Base-by-base conservation (phyloP, 2,888 invertebrate species). In the Gnatocerus cornutus region DNA sequence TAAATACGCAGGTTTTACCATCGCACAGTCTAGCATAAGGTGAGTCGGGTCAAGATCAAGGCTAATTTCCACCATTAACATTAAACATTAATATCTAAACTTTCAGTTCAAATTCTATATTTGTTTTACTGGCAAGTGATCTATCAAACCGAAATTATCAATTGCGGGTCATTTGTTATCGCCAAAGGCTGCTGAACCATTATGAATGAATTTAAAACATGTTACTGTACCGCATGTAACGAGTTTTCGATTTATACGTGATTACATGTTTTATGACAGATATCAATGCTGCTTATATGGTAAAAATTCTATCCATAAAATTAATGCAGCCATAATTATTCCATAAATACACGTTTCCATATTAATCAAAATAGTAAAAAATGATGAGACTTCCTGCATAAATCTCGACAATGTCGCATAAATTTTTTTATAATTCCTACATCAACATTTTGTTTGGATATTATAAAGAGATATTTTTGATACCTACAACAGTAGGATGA, bases 21-120 rank as follows among this genome's bases (percentile, higher is more conserved):
- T 91, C 52, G 89, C 91, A 0, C 92, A 92, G 80, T 85, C 89
- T 3, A 88, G 86, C 71, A 89, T 88, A 66, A 87, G 88, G 90
- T 90, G 45, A 63, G 63, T 41, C 6, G 10, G 41, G 41, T 41
- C 43, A 53, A 53, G 37, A 33, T 37, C 53, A 37, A 53, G 33
- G 53, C 33, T 37, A 13, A 13, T 29, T 46, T 43, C 14, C n/a
- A 6, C 1, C n/a, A 43, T 33, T 33, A 21, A 21, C 1, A 21
- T 21, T 21, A 21, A 21, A 21, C 21, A 21, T 21, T 21, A 21
- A 21, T 21, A 3, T 21, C 21, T 21, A 4, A 3, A 21, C 21
- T 21, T 21, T 3, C 2, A 21, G 21, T 21, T 21, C 21, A 21
- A 21, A 21, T 21, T 21, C 21, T 21, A 21, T 4, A 4, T 21